Evolutionary conservation across 2,888 invertebrate genomes (phyloP), one percentile per base, ranked within the genome.

Genomic region (Leptinotarsa peninsularis): DNA sequence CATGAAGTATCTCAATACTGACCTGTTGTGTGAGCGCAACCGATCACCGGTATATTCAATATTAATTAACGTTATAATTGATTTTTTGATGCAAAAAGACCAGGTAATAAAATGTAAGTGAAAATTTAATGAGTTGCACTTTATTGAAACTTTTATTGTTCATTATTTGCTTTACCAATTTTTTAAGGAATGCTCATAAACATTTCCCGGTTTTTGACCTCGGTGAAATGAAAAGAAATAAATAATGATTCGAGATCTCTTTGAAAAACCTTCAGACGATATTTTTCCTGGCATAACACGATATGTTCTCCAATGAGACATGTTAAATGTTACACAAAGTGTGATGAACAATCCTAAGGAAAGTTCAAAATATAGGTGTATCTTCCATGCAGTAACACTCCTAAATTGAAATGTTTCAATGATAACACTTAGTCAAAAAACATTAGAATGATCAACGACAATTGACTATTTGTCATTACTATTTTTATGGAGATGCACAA

Each of bases 61-160:
- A 63, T 33, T 58, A 63, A 63, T 63, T 63, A 63, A 63, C 63
- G 33, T 63, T n/a, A 33, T 63, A 63, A 63, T 63, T 43, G 63
- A 63, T 63, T 63, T 60, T 43, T n/a, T 43, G 63, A 63, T n/a
- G 43, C 43, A 63, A 33, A 63, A 63, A 63, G 33, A n/a, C 43
- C 43, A 17, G 63, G 63, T 43, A 63, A 63, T 63, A 27, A 63
- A 58, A 63, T n/a, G 63, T 63, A 63, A 63, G 63, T 43, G 63
- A 27, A 27, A 63, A 63, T 5, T 63, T 63, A 63, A 63, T 63
- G 63, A 63, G n/a, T 43, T 63, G 43, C n/a, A 63, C 43, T 63
- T 63, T 43, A 63, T 63, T 63, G 27, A 63, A 33, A 33, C 27
- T 63, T 63, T 43, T 43, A 63, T 63, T 63, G 63, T 63, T 63